Evolutionary conservation across 1,140 invertebrate genomes (phyloP), one percentile per base, ranked within the genome.

Genomic region (Hetaerina americana): DNA sequence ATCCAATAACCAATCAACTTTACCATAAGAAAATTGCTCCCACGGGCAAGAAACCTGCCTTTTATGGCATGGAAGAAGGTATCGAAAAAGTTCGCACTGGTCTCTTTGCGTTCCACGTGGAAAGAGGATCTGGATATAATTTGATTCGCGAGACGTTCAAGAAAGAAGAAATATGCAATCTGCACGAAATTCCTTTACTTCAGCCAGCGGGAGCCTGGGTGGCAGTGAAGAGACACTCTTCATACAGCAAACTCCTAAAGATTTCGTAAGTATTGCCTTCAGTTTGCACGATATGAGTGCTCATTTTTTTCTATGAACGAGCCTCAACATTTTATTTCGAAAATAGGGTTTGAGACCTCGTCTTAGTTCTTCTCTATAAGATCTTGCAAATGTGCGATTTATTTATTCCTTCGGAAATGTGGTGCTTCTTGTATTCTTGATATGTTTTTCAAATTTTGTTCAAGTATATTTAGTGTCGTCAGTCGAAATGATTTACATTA

Each of bases 91-190:
- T 89, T 57, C 80, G 82, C 75, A 79, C 84, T 72, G 86, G 85
- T 0, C 75, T 87, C 3, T 89, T 88, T 72, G 88, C 88, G 15
- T 88, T 89, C 73, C 86, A 89, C 75, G 82, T 82, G 75, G 40
- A 57, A n/a, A 12, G 15, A 12, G 40, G 40, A 2, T 18, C 57
- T 5, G 72, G 49, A 8, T 73, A 73, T 27, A 73, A 67, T 18
- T 15, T 71, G 22, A 71, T 73, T 26, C 70, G 69, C 40, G 67
- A 69, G n/a, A 73, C 72, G 3, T 73, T 66, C 28, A 31, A 18
- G 8, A 40, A 71, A 24, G 69, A 71, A 8, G 72, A 73, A 57
- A 73, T 71, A 31, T 73, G 72, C 28, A 70, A 57, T 5, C 69
- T 73, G 12, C 15, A 25, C 1, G 72, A 73, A 29, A 25, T 73